Evolutionary conservation across 2,797 vertebrate species (phyloP), one percentile per base, ranked within the genome.

Genomic region (Bovichtus diacanthus): DNA sequence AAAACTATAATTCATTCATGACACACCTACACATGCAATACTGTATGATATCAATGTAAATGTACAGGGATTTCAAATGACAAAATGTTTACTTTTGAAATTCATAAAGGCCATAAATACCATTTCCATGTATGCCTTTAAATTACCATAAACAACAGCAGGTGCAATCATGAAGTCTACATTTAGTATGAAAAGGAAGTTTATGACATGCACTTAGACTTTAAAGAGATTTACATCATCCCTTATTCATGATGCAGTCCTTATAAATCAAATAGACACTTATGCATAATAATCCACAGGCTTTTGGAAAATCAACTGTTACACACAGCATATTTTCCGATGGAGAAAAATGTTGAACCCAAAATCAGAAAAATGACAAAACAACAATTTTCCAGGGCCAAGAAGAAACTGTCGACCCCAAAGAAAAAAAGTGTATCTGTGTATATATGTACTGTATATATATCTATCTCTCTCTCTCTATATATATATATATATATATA

Each of bases 181-280:
- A 78, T 82, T 87, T 75, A 25, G 25, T 58, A 86, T 82, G 65
- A 60, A 79, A 36, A 67, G 53, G 41, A 75, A 44, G 56, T 72
- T 70, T 71, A 75, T 76, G 46, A 53, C 58, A 76, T 51, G 68
- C 63, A 56, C 66, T 76, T 60, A 55, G 62, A 75, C 49, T 83
- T 74, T 38, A 82, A 83, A 82, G n/a, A 78, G 68, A 77, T 74
- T 76, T 56, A 29, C 56, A 39, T 53, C 27, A 79, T 86, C 34
- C 16, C 78, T 83, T 80, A 88, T 91, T 88, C 69, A 89, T 76
- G 19, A n/a, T 21, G 53, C 18, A 46, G 34, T 46, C 10, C 18
- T 70, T 29, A 47, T 58, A 77, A 81, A 64, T 19, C 61, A 85
- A 56, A 55, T 19, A 23, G 25, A 66, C 10, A 18, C n/a, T 47